phyloP scores from a whole-genome alignment of 2,888 invertebrate genomes.

The Eulithis prunata region DNA sequence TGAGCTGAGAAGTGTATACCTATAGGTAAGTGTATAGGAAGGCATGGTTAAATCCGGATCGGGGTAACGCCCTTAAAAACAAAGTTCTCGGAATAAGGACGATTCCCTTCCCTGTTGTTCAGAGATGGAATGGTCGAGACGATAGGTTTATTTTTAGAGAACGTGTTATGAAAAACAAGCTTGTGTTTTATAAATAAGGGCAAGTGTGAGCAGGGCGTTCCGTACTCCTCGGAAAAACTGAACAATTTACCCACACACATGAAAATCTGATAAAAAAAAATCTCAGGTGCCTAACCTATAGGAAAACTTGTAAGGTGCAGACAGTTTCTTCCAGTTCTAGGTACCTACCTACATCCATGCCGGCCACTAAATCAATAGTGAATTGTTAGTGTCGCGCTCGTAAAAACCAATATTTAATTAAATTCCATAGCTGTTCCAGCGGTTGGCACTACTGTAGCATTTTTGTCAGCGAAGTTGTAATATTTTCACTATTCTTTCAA shows the following conservation, averaged over 20 bases:
- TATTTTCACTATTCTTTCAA: conserved; percentile 57
- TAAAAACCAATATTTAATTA: conserved; percentile 27
- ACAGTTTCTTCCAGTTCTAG: too few relatives aligned
- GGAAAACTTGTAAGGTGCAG: too few relatives aligned
- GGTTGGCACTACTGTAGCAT: conserved; percentile 24
- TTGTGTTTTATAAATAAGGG: not conserved
- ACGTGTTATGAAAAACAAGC: conserved; percentile 1
- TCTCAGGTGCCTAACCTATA: too few relatives aligned
- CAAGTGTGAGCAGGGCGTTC: not conserved
- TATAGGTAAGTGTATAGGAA: conserved; percentile 1
- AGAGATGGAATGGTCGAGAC: conserved; percentile 15
- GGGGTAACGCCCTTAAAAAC: conserved; percentile 61
- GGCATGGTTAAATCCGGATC: conserved; percentile 51
- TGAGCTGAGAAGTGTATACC: conserved; percentile 55
- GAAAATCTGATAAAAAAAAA: too few relatives aligned
- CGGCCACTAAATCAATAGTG: not conserved
- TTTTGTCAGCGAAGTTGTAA: conserved; percentile 47
- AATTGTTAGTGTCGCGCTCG: conserved; percentile 27
- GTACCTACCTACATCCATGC: too few relatives aligned
- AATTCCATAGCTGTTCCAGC: conserved; percentile 33
- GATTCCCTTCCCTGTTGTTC: conserved; percentile 24
- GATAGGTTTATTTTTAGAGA: conserved; percentile 4
- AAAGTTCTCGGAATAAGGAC: conserved; percentile 38
- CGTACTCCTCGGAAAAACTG: too few relatives aligned
- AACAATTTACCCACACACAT: too few relatives aligned